Percentiles rank a stretch among this genome's conserved stretches.
These are phyloP conservation scores for Erythrocercus mccallii DNA, from an alignment of 2,113 vertebrate species.

Conservation along the genomic window DNA sequence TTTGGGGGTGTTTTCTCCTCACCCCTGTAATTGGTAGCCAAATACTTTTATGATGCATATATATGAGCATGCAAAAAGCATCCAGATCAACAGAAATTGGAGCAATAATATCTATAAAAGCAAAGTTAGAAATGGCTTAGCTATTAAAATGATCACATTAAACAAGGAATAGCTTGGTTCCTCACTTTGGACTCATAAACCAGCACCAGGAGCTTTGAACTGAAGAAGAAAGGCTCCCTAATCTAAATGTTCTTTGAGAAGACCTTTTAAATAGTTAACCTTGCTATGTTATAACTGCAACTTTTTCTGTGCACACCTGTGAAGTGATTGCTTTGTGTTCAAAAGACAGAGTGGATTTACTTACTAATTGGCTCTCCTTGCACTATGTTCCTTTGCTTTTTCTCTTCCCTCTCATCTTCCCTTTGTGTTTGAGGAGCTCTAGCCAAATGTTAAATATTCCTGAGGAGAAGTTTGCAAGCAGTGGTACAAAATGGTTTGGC, in stretches of 20 bases:
- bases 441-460: slow-evolving; percentile 47
- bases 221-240: slow-evolving; percentile 15
- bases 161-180: slow-evolving; percentile 23
- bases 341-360: slow-evolving; percentile 5
- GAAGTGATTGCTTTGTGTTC: slow-evolving; percentile 12
- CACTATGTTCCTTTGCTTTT: not conserved
- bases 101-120: not conserved
- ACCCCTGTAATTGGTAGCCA: not conserved
- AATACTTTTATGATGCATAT: not conserved
- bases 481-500: slow-evolving; percentile 13
- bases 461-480: slow-evolving; percentile 9
- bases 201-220: slow-evolving; percentile 35
- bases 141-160: slow-evolving; percentile 10
- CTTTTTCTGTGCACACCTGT: slow-evolving; percentile 46
- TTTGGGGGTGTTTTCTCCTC: not conserved
- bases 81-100: not conserved
- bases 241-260: slow-evolving; percentile 1
- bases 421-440: slow-evolving; percentile 34
- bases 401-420: not conserved
- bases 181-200: slow-evolving; percentile 27
- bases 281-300: slow-evolving; percentile 18
- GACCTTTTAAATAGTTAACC: slow-evolving; percentile 41
- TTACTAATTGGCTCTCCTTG: slow-evolving; percentile 34
- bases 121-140: slow-evolving; percentile 1
- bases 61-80: not conserved